Conservation (phyloP, 2,113 vertebrate species). For the Pluvialis apricaria region DNA sequence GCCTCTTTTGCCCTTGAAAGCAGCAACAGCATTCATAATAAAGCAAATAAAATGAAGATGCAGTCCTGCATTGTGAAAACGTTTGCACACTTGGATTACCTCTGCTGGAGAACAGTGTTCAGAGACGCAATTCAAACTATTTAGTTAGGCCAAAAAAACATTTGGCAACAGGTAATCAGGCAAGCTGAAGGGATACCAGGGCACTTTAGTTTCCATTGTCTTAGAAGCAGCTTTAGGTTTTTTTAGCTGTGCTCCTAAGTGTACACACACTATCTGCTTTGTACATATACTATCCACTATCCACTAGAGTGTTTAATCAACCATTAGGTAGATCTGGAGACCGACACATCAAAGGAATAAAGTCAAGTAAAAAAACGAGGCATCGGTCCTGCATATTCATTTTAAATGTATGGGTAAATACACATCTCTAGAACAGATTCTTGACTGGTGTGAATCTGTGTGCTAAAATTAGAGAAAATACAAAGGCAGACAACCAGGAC, state of each 20-base stretch:
- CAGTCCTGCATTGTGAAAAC: neutral
- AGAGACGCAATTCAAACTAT: neutral
- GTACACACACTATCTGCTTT: neutral
- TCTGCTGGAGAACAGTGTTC: neutral
- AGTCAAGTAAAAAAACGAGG: constrained; percentile 6
- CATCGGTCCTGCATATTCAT: neutral
- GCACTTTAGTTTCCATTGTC: constrained; percentile 15
- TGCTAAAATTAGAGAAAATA: neutral
- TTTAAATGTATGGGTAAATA: neutral
- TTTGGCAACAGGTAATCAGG: neutral
- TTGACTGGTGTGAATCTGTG: neutral
- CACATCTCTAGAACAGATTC: neutral
- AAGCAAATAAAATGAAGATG: neutral
- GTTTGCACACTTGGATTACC: neutral
- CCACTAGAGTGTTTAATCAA: constrained; percentile 11
- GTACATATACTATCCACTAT: neutral
- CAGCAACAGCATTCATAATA: neutral
- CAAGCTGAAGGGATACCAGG: constrained; percentile 26
- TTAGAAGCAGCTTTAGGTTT: neutral
- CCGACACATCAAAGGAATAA: constrained; percentile 9
- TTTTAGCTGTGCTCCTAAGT: constrained; percentile 3
- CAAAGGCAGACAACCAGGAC: neutral
- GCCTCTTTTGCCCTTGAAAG: neutral
- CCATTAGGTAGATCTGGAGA: neutral
- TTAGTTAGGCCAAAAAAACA: neutral